Evolutionary conservation across 1,140 invertebrate genomes (phyloP), one percentile per base, ranked within the genome.

Genomic region (Leptoteleia sp.): DNA sequence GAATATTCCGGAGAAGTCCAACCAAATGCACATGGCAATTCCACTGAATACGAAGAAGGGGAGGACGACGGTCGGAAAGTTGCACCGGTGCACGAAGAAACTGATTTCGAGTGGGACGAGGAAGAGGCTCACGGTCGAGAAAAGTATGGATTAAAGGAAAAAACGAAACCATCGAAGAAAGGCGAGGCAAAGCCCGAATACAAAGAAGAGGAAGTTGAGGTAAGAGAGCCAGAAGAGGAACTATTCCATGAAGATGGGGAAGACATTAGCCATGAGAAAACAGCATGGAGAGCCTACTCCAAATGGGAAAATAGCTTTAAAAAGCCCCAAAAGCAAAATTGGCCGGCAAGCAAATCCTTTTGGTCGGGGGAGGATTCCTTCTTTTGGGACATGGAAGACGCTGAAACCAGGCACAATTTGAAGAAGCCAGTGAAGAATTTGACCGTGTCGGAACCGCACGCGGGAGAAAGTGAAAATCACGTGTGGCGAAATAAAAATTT

Each of bases 201-300:
- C 17, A 33, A 65, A 6, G 45, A 45, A 0, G 48, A 62, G 0
- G 38, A 37, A 1, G 42, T 15, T 15, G 59, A 54, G n/a, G 27
- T 40, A 19, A 1, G 42, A 35, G 7, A 33, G 12, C 15, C 0
- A 0, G 37, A 62, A 5, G 64, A 70, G 0, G 79, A 73, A 4
- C 1, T 38, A 1, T 48, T 47, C n/a, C 8, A 1, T 2, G 52
- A 65, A 87, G 90, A 70, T 48, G 76, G 71, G 38, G 37, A 83
- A 76, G 35, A 86, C 91, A 9, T 91, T 93, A 16, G 85, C 91
- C 72, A 93, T 92, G 84, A 92, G 91, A 67, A 47, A 7, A 31
- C 65, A 35, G 57, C 43, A 0, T 79, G 76, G 75, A 70, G 71
- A 29, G 68, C 54, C 7, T 76, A 72, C 16, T 76, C 80, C 0